Base-by-base conservation (phyloP, 2,888 invertebrate genomes). In the Gasteruption jaculator region DNA sequence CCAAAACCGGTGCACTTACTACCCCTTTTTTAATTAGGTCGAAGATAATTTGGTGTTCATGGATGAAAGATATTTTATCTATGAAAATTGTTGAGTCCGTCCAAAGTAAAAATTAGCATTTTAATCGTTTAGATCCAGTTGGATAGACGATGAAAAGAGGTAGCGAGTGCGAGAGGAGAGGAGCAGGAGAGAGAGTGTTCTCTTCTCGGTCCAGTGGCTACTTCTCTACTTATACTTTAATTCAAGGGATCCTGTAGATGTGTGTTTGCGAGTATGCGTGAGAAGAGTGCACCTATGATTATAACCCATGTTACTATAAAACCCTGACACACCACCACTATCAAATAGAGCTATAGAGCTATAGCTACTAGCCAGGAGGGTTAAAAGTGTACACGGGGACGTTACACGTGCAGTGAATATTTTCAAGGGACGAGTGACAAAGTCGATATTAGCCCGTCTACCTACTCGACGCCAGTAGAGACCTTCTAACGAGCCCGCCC, bases 91-190 rank as follows among this genome's bases (percentile, higher is more conserved):
- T n/a, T 38, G 31, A 18, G 14, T 14, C 36, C 27, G 33, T 8
- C 30, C 10, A 14, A 11, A 35, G 40, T 30, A 36, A 36, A 34
- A 51, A 58, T 61, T 60, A 52, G 56, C 60, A 60, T 61, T 60
- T 61, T 60, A 60, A 63, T 61, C 57, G 59, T 46, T 54, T 50
- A 44, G 37, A 48, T 34, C 7, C 24, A 7, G 24, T 8, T 22
- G 7, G 24, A 7, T 22, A 11, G 26, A 12, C 26, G 11, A 26
- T 26, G 8, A 5, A 26, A 26, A 26, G n/a, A 26, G 24, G 24
- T 32, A 22, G 10, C 7, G 10, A 7, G 12, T 6, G 29, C 6
- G 12, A 29, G 12, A 4, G 16, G 18, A 4, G 18, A 18, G 31
- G 10, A 18, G 16, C 11, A 11, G 14, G 5, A 18, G 10, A 10